These are phyloP conservation scores for Pica pica DNA, from an alignment of 2,113 vertebrate species.

Conservation along the genomic window DNA sequence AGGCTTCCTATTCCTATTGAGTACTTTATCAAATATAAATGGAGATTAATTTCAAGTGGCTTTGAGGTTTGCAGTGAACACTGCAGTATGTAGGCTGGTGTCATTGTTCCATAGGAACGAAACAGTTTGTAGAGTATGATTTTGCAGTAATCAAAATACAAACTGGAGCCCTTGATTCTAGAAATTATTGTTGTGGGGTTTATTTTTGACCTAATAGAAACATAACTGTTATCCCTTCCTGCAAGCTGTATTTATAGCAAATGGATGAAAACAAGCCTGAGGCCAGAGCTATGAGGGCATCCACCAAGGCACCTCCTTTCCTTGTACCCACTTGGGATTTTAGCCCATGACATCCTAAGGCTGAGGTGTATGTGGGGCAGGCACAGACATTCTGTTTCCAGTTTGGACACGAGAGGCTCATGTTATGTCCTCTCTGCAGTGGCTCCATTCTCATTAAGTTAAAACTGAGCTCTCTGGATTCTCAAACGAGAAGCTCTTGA, in stretches of 20 bases:
- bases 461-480: not conserved
- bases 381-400: not conserved
- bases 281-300: not conserved
- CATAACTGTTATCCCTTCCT: not conserved
- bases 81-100: not conserved
- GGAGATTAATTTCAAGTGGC: not conserved
- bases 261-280: not conserved
- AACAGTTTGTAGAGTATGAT: not conserved
- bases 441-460: not conserved
- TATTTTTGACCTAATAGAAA: not conserved
- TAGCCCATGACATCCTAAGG: not conserved
- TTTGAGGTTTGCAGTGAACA: not conserved
- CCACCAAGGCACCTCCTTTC: not conserved
- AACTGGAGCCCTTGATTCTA: not conserved
- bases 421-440: not conserved
- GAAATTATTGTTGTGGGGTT: not conserved
- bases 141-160: not conserved
- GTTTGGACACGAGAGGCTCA: fast-evolving
- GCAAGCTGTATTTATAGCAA: not conserved
- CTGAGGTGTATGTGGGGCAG: not conserved
- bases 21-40: constrained; percentile 3
- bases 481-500: not conserved
- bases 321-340: not conserved
- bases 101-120: not conserved
- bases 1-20: not conserved